Percentiles rank a stretch among this genome's conserved stretches.
phyloP scores from a whole-genome alignment of 2,888 invertebrate species.

The Acrobasis repandana region DNA sequence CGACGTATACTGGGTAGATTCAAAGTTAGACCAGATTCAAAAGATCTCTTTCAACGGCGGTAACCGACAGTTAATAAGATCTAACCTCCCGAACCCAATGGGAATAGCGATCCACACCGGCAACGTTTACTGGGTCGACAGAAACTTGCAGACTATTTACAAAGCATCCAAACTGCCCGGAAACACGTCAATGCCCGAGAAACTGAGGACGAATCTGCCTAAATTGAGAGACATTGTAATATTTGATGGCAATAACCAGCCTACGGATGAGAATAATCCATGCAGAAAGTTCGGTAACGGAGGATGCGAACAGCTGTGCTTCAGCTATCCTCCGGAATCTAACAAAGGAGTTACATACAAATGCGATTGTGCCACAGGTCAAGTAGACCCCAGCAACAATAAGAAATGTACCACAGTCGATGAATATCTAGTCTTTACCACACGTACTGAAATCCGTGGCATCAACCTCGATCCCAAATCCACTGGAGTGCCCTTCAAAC shows the following conservation, averaged over 20 bases:
- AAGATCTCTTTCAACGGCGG: slow-evolving; percentile 93
- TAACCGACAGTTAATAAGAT: slow-evolving; percentile 90
- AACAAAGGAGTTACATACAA: slow-evolving; percentile 82
- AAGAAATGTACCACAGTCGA: slow-evolving; percentile 91
- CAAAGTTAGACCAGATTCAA: slow-evolving; percentile 96
- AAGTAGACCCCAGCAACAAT: slow-evolving; percentile 84
- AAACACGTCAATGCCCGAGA: slow-evolving; percentile 86
- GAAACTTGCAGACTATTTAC: slow-evolving; percentile 92
- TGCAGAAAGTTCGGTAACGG: slow-evolving; percentile 90
- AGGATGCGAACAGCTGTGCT: slow-evolving; percentile 97
- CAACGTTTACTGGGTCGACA: slow-evolving; percentile 97
- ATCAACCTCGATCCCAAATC: slow-evolving; percentile 93
- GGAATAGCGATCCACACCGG: slow-evolving; percentile 93
- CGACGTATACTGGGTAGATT: slow-evolving; percentile 99
- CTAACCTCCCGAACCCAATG: slow-evolving; percentile 96
- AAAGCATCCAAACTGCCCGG: slow-evolving; percentile 90
- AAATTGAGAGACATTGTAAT: slow-evolving; percentile 95
- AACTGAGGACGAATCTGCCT: slow-evolving; percentile 91
- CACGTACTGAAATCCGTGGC: slow-evolving; percentile 95
- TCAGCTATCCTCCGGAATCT: slow-evolving; percentile 91
- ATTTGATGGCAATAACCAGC: slow-evolving; percentile 94
- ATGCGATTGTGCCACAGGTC: slow-evolving; percentile 97
- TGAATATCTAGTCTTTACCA: slow-evolving; percentile 96
- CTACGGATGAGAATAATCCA: slow-evolving; percentile 90
- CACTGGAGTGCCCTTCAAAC: slow-evolving; percentile 92